These are phyloP conservation scores for Cerceris rybyensis DNA, from an alignment of 2,888 invertebrate genomes.

Conservation along the genomic window DNA sequence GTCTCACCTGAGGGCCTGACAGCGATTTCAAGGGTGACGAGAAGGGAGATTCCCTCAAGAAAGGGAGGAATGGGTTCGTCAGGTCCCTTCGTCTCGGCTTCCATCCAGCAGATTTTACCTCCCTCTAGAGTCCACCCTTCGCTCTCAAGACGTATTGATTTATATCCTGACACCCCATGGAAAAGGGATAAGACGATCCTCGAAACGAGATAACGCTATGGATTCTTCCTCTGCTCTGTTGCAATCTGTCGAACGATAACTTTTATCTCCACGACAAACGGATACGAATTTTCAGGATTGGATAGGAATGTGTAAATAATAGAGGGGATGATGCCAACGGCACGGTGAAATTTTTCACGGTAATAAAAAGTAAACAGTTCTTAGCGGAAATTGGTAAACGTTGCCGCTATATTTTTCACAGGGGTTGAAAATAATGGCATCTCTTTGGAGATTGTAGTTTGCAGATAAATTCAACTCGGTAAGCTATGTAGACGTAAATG, in stretches of 20 bases:
- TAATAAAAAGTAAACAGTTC: too few relatives aligned
- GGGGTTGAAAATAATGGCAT: too few relatives aligned
- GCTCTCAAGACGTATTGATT: slow-evolving; percentile 67
- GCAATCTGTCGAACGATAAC: slow-evolving; percentile 48
- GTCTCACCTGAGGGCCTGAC: slow-evolving; percentile 63
- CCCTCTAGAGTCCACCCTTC: slow-evolving; percentile 1
- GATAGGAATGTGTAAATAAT: slow-evolving; percentile 13
- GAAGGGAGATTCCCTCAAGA: slow-evolving; percentile 20
- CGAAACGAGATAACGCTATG: slow-evolving; percentile 59
- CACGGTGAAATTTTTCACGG: neutral
- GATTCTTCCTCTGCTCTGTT: slow-evolving; percentile 45
- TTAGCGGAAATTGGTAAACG: too few relatives aligned
- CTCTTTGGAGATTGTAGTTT: too few relatives aligned
- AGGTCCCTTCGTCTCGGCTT: slow-evolving; percentile 32
- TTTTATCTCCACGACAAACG: slow-evolving; percentile 29
- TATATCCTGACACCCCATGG: slow-evolving; percentile 62
- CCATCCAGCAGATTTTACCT: slow-evolving; percentile 1
- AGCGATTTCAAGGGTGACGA: slow-evolving; percentile 57
- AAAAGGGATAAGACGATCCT: slow-evolving; percentile 52
- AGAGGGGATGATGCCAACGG: neutral
- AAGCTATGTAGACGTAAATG: neutral
- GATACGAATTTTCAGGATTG: slow-evolving; percentile 6
- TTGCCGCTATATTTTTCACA: too few relatives aligned
- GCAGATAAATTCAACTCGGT: neutral
- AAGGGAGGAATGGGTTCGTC: slow-evolving; percentile 33